Percentiles rank a stretch among this genome's conserved stretches.
Conservation (phyloP, 2,113 vertebrate genomes). For the Engraulis encrasicolus region DNA sequence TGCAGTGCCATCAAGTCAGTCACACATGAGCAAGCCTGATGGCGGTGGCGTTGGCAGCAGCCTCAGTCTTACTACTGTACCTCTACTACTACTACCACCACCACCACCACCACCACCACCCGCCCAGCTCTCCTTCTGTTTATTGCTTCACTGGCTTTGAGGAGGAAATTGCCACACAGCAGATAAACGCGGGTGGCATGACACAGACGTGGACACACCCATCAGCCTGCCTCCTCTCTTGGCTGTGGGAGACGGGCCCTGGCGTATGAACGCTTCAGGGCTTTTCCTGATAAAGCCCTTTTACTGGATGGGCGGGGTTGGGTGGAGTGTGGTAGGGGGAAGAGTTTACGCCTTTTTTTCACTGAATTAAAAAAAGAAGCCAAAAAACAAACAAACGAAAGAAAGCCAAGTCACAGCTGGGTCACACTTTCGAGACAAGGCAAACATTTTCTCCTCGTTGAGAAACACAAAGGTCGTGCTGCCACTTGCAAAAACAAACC, state of each 20-base stretch:
- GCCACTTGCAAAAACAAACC: constrained; percentile 16
- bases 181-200: not conserved
- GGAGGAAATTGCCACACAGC: not conserved
- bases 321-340: no score
- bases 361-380: not conserved
- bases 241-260: not conserved
- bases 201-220: not conserved
- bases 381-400: not conserved
- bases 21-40: not conserved
- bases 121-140: not conserved
- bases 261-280: not conserved
- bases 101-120: no score
- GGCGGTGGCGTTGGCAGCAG: not conserved
- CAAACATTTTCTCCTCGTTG: not conserved
- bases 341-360: constrained; percentile 23
- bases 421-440: constrained; percentile 19
- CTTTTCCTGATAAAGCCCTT: constrained; percentile 28
- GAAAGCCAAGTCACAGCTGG: not conserved
- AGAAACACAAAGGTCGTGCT: not conserved
- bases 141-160: not conserved
- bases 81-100: no score
- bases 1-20: not conserved
- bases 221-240: not conserved
- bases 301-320: constrained; percentile 41
- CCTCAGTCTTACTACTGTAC: not conserved